These are phyloP conservation scores for Toxotes chatareus DNA, from an alignment of 2,113 vertebrate genomes.

Conservation along the genomic window DNA sequence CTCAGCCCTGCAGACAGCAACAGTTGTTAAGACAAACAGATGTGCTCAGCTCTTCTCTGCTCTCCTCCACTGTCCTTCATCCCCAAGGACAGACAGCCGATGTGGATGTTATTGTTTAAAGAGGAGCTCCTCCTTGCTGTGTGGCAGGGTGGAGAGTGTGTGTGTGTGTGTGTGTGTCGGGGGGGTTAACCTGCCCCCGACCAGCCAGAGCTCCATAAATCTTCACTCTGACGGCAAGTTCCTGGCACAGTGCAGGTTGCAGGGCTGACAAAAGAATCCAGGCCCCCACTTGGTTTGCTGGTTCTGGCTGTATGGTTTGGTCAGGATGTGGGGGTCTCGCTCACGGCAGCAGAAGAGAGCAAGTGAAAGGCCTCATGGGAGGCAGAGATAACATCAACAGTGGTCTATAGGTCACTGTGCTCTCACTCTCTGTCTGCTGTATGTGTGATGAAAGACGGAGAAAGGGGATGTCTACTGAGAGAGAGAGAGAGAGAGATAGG, in stretches of 20 bases:
- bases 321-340: constrained; percentile 88
- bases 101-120: constrained; percentile 93
- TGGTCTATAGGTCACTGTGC: constrained; percentile 86
- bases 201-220: constrained; percentile 91
- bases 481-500: constrained; percentile 8
- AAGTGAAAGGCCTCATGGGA: constrained; percentile 81
- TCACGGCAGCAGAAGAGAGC: constrained; percentile 47
- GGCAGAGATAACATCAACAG: constrained; percentile 91
- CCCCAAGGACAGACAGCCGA: constrained; percentile 80
- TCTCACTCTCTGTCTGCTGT: constrained; percentile 79
- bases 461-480: background rate
- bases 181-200: constrained; percentile 83
- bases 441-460: constrained; percentile 73
- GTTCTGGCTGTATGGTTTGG: constrained; percentile 52
- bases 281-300: constrained; percentile 32
- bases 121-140: constrained; percentile 89
- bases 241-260: constrained; percentile 89
- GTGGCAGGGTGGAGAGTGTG: constrained; percentile 75
- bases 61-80: constrained; percentile 39
- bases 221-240: constrained; percentile 90
- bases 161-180: too few relatives aligned
- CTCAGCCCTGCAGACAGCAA: constrained; percentile 70
- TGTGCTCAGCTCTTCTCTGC: constrained; percentile 74
- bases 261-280: constrained; percentile 90
- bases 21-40: constrained; percentile 89